Conservation (phyloP, 2,113 vertebrate species). For the Puntigrus tetrazona region DNA sequence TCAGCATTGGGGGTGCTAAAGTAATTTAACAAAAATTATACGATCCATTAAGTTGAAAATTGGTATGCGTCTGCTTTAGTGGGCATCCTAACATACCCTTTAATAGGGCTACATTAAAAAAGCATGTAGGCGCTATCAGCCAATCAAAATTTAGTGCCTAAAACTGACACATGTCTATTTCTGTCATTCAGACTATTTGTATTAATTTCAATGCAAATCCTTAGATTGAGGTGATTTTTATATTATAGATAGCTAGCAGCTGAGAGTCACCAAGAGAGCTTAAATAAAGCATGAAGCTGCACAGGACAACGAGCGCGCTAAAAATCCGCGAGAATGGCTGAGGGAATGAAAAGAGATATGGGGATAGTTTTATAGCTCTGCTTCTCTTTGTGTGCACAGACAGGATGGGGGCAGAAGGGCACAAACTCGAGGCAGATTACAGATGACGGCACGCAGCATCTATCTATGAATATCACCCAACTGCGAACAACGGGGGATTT, state of each 20-base stretch:
- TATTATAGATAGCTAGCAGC: background rate
- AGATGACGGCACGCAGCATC: background rate
- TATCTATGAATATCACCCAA: background rate
- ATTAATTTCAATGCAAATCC: too few relatives aligned
- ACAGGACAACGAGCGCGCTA: constrained; percentile 10
- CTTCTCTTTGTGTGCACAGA: constrained; percentile 42
- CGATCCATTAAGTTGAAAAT: background rate
- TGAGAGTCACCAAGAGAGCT: constrained; percentile 16
- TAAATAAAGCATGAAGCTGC: constrained; percentile 52
- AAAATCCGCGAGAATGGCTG: background rate
- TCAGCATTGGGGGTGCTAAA: too few relatives aligned
- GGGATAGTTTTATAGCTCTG: background rate
- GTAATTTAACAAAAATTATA: background rate
- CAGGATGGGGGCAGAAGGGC: constrained; percentile 68
- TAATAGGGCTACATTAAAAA: background rate
- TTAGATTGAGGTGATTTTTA: too few relatives aligned
- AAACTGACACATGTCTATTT: too few relatives aligned
- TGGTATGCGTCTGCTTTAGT: background rate
- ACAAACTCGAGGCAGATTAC: constrained; percentile 11
- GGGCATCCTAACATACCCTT: background rate
- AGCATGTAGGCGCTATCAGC: too few relatives aligned
- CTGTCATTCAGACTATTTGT: too few relatives aligned
- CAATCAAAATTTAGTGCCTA: too few relatives aligned
- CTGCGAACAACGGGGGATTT: background rate
- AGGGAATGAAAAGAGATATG: background rate